A percentile compares a stretch with the other conserved stretches of the same genome.
phyloP scores from a whole-genome alignment of 2,797 vertebrate genomes.

The Aratinga solstitialis region DNA sequence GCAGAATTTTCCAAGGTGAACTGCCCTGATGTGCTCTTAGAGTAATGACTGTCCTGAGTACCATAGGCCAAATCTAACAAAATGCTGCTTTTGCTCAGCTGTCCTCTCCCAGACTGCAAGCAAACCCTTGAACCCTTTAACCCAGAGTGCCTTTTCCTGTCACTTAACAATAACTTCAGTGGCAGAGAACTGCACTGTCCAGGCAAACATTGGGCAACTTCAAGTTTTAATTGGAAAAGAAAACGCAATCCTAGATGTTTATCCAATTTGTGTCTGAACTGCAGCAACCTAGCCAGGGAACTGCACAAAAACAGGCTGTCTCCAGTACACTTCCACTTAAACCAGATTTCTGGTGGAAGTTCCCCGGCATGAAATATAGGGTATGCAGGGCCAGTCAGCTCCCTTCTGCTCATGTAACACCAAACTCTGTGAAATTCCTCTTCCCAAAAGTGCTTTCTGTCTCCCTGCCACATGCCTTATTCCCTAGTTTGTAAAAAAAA shows the following conservation, averaged over 20 bases:
- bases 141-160: background rate
- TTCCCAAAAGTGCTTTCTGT: background rate
- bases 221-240: conserved; percentile 13
- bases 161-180: background rate
- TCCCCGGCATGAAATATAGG: background rate
- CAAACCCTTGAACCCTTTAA: background rate
- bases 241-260: background rate
- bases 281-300: background rate
- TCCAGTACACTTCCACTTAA: background rate
- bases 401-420: background rate
- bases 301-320: background rate
- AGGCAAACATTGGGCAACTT: background rate
- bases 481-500: background rate
- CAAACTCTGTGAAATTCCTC: background rate
- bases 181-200: background rate
- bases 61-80: conserved; percentile 52
- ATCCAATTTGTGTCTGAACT: background rate
- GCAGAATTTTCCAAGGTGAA: conserved; percentile 51
- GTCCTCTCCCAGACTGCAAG: background rate
- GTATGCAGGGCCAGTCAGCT: background rate
- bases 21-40: conserved; percentile 42
- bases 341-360: background rate
- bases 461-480: background rate
- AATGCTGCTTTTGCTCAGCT: conserved; percentile 33
- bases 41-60: background rate